Evolutionary conservation across 2,797 vertebrate genomes (phyloP).

Genomic region (Discoglossus pictus): DNA sequence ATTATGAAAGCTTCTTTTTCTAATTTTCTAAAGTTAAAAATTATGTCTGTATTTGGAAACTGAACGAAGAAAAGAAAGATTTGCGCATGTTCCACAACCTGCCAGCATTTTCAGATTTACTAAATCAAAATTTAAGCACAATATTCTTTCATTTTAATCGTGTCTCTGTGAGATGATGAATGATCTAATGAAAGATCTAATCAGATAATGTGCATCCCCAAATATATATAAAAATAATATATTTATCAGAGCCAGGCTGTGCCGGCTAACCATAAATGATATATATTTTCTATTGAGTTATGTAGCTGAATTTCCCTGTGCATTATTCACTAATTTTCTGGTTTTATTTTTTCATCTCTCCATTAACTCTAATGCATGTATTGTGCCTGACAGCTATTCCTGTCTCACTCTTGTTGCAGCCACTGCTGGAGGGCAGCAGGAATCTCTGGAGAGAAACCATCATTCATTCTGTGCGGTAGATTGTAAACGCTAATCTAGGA

Average conservation of each 20-base stretch:
- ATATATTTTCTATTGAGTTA: background rate
- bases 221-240: background rate
- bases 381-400: constrained; percentile 22
- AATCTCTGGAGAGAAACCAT: constrained; percentile 20
- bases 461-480: constrained; percentile 7
- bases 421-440: constrained; percentile 20
- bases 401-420: constrained; percentile 6
- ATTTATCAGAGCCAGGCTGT: background rate
- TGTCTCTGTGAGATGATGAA: background rate
- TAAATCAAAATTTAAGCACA: constrained; percentile 21
- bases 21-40: too few species aligned
- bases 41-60: too few species aligned
- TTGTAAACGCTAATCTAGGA: constrained; percentile 17
- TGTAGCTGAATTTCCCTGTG: background rate
- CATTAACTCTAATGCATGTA: constrained; percentile 16
- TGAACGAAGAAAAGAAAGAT: too few species aligned
- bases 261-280: background rate
- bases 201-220: background rate
- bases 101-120: background rate
- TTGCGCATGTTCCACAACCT: too few species aligned
- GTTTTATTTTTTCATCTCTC: constrained; percentile 8
- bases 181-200: background rate
- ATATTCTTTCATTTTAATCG: constrained; percentile 3
- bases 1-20: too few species aligned
- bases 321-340: constrained; percentile 20